Conservation (phyloP, 2,888 invertebrate genomes). For the Globia sparganii region DNA sequence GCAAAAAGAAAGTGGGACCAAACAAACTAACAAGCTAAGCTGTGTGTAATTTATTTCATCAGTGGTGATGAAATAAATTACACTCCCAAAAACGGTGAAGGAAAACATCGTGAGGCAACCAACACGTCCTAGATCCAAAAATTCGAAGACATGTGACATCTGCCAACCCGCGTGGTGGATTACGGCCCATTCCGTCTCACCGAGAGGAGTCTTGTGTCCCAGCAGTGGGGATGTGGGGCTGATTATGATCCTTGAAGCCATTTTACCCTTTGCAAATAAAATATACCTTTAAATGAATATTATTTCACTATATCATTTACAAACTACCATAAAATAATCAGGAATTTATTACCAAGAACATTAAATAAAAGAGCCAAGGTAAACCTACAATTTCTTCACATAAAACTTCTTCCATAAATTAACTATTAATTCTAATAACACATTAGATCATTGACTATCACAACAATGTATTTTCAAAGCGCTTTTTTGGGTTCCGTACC, state of each 20-base stretch:
- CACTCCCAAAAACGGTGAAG: too few species aligned
- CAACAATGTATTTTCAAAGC: slow-evolving; percentile 48
- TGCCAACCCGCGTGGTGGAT: too few species aligned
- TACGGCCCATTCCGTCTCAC: background rate
- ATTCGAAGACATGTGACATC: background rate
- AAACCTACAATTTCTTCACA: slow-evolving; percentile 40
- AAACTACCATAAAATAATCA: slow-evolving; percentile 17
- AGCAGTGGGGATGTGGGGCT: background rate
- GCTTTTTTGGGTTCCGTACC: background rate
- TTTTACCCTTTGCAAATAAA: background rate
- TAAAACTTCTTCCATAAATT: slow-evolving; percentile 32
- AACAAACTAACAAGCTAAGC: background rate
- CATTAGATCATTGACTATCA: slow-evolving; percentile 34
- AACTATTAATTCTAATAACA: slow-evolving; percentile 31
- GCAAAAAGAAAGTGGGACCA: background rate
- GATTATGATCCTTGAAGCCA: background rate
- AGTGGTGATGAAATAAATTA: too few species aligned
- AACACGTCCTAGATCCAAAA: background rate
- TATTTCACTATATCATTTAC: background rate
- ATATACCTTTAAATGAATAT: background rate
- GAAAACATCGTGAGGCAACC: too few species aligned
- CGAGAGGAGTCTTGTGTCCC: background rate
- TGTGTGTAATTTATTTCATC: too few species aligned
- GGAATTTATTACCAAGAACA: slow-evolving; percentile 10
- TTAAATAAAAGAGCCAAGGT: slow-evolving; percentile 2